phyloP scores from a whole-genome alignment of 2,113 vertebrate genomes.

The Phrynocephalus versicolor region DNA sequence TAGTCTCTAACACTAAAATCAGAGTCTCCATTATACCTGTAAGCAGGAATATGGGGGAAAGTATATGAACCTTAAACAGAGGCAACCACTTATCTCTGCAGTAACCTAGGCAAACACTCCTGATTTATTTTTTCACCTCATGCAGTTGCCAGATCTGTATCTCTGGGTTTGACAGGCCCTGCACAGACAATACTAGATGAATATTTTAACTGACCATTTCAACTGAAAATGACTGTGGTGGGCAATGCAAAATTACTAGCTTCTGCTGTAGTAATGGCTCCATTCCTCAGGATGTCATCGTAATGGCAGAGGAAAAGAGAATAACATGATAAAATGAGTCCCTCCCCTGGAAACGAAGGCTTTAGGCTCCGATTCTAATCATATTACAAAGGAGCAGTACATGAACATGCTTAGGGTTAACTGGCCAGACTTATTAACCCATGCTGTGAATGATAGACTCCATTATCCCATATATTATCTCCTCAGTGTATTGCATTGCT shows the following conservation, averaged over 20 bases:
- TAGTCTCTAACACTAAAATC: not conserved
- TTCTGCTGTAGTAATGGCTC: slow-evolving; percentile 22
- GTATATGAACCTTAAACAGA: not conserved
- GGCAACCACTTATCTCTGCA: not conserved
- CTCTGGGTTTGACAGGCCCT: not conserved
- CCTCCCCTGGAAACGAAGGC: not conserved
- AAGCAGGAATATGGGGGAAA: not conserved
- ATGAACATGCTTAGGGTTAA: not conserved
- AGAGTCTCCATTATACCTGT: not conserved
- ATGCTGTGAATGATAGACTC: not conserved
- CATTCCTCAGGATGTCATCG: not conserved
- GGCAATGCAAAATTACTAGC: not conserved
- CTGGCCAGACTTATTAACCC: not conserved
- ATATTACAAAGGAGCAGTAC: not conserved
- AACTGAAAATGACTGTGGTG: not conserved
- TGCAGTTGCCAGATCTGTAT: not conserved
- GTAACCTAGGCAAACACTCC: not conserved
- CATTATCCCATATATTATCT: not conserved
- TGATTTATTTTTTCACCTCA: not conserved
- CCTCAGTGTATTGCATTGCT: not conserved
- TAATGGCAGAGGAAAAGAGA: slow-evolving; percentile 23
- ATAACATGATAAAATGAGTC: not conserved
- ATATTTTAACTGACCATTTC: not conserved
- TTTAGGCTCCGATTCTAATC: not conserved
- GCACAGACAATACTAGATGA: not conserved